Evolutionary conservation across 64 coral and sea anemone species (phyloP).

Genomic region (Hydrozoanthus tunicans): DNA sequence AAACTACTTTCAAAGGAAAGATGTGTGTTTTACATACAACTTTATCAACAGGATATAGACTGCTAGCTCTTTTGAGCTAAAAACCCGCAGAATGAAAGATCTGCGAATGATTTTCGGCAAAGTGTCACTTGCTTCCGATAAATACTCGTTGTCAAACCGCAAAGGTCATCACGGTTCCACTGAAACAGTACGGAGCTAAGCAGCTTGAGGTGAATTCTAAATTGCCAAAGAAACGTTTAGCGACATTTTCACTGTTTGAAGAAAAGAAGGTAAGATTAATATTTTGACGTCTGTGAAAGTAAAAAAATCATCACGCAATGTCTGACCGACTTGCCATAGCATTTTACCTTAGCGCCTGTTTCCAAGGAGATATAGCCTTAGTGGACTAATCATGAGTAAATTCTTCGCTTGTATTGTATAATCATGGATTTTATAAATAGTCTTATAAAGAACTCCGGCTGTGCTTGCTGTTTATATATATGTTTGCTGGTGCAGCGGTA

Average conservation of each 20-base stretch:
- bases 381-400: too few relatives aligned
- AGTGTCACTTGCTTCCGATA: slow-evolving; percentile 40
- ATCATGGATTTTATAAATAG: too few relatives aligned
- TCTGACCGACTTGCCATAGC: too few relatives aligned
- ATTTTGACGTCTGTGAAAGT: too few relatives aligned
- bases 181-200: neutral
- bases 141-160: slow-evolving; percentile 42
- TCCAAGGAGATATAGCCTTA: too few relatives aligned
- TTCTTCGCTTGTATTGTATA: too few relatives aligned
- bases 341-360: too few relatives aligned
- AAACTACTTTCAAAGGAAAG: neutral
- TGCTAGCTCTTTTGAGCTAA: neutral
- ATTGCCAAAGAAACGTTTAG: neutral
- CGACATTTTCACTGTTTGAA: neutral
- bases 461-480: too few relatives aligned
- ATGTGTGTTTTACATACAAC: neutral
- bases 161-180: neutral
- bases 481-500: too few relatives aligned
- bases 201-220: neutral
- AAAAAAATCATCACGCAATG: too few relatives aligned
- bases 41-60: slow-evolving; percentile 43
- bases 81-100: neutral
- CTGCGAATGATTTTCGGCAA: neutral
- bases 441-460: too few relatives aligned
- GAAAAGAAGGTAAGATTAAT: neutral